These are phyloP conservation scores for Himalopsyche kuldschensis DNA, from an alignment of 2,888 invertebrate genomes.

Conservation along the genomic window DNA sequence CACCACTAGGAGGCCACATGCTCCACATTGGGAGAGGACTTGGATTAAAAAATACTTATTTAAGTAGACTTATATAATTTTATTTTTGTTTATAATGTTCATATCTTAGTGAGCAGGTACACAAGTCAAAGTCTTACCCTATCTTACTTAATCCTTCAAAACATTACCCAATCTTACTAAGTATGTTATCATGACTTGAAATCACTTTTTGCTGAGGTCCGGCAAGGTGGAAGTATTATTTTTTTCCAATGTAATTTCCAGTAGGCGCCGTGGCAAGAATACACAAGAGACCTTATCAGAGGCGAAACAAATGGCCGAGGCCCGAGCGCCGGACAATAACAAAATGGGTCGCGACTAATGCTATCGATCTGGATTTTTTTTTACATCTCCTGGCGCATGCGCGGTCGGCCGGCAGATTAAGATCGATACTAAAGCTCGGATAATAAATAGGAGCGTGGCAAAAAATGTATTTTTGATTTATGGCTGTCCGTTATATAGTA, in stretches of 20 bases:
- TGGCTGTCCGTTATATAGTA: background rate
- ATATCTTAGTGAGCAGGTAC: no score
- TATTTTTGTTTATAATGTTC: no score
- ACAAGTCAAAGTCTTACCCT: no score
- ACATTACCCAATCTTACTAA: no score
- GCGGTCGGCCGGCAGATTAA: background rate
- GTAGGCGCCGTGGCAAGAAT: background rate
- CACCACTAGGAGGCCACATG: no score
- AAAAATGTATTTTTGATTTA: background rate
- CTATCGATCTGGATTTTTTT: conserved; percentile 28
- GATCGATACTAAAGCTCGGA: background rate
- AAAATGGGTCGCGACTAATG: conserved; percentile 27
- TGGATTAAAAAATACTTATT: no score
- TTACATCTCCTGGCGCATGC: background rate
- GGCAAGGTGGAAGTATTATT: background rate
- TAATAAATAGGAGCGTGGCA: background rate
- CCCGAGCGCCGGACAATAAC: conserved; percentile 22
- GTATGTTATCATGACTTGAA: background rate
- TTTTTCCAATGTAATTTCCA: background rate
- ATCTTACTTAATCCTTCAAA: no score
- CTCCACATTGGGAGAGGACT: no score
- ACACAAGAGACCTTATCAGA: conserved; percentile 7
- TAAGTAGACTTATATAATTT: no score
- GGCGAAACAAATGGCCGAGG: conserved; percentile 18
- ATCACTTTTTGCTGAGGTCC: background rate